phyloP scores from a whole-genome alignment of 2,113 vertebrate genomes.

The Paradisaea rubra region DNA sequence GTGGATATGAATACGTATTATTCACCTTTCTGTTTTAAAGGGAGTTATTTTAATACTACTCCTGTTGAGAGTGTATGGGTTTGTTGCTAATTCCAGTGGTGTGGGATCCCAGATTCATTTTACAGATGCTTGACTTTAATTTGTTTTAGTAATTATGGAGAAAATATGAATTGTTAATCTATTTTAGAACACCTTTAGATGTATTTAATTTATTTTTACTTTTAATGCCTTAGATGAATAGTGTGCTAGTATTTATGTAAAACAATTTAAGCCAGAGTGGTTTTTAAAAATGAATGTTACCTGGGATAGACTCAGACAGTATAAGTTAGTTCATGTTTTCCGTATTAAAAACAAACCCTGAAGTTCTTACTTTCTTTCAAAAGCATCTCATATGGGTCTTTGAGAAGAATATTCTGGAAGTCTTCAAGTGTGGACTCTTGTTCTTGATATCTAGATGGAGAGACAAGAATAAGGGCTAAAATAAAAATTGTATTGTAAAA shows the following conservation, averaged over 20 bases:
- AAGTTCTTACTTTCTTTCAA: neutral
- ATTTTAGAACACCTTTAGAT: neutral
- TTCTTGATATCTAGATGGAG: neutral
- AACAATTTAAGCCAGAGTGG: rapidly evolving
- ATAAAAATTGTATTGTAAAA: rapidly evolving
- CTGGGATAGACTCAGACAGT: neutral
- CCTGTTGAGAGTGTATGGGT: neutral
- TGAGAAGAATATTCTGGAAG: neutral
- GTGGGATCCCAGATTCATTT: neutral
- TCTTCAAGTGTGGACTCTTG: neutral
- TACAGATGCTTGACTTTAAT: neutral
- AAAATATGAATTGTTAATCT: rapidly evolving
- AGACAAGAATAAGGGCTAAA: neutral
- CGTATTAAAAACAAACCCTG: neutral
- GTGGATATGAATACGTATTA: rapidly evolving
- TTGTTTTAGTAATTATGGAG: neutral
- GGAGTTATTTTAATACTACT: neutral
- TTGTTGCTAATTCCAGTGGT: neutral
- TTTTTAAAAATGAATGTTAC: neutral
- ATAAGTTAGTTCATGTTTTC: neutral
- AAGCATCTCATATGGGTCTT: rapidly evolving
- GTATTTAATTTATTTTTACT: neutral
- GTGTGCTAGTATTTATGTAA: neutral
- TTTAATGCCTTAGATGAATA: neutral
- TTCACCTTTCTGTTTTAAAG: rapidly evolving